A percentile compares a stretch with the other conserved stretches of the same genome.
These are phyloP conservation scores for Amniataba percoides DNA, from an alignment of 2,797 vertebrate species.

Conservation along the genomic window DNA sequence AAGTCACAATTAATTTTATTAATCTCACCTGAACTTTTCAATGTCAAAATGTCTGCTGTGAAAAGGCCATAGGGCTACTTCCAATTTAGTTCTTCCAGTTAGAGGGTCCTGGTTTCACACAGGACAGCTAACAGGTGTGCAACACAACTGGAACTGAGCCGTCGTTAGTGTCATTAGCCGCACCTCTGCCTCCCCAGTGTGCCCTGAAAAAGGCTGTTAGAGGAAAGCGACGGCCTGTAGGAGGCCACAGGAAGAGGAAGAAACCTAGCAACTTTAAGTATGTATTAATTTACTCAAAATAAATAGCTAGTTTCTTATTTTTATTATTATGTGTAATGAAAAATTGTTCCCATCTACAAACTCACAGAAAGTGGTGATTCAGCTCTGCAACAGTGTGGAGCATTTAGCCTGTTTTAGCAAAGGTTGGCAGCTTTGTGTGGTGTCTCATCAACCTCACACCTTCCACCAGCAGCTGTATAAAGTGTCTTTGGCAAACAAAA, in stretches of 20 bases:
- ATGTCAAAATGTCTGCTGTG: neutral
- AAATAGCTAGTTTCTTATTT: neutral
- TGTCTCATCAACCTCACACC: neutral
- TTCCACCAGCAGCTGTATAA: neutral
- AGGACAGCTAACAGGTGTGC: too few relatives aligned
- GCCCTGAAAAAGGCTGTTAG: neutral
- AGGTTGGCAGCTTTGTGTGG: neutral
- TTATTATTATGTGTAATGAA: neutral
- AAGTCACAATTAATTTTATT: too few relatives aligned
- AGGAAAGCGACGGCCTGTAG: neutral
- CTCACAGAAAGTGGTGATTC: neutral
- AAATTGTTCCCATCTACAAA: neutral
- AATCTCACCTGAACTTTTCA: neutral
- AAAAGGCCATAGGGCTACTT: neutral
- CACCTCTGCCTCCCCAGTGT: slow-evolving; percentile 5
- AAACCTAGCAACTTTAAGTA: neutral
- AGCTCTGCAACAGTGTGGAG: neutral
- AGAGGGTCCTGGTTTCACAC: too few relatives aligned
- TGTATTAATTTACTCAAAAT: neutral
- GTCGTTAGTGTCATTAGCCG: neutral
- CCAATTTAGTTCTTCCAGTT: neutral
- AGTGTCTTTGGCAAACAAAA: neutral
- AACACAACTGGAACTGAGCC: neutral
- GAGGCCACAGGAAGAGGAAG: neutral
- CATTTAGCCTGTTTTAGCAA: slow-evolving; percentile 18